phyloP scores from a whole-genome alignment of 1,140 invertebrate species.

The Whitmania pigra region DNA sequence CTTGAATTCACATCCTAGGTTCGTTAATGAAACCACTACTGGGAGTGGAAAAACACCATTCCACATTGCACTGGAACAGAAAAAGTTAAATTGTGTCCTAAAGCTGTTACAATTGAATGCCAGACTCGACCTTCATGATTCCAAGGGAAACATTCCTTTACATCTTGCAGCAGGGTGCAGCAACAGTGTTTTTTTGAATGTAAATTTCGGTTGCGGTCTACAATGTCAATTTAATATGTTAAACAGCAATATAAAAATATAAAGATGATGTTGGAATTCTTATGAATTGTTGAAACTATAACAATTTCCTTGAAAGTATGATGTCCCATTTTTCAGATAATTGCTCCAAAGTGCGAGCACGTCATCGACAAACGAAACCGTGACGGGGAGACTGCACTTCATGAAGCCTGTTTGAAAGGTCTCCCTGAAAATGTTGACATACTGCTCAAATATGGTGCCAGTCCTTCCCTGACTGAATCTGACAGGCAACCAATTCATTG shows the following conservation, averaged over 20 bases:
- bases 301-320: neutral
- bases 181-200: neutral
- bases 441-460: slow-evolving; percentile 48
- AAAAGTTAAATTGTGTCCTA: neutral
- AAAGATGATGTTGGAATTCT: neutral
- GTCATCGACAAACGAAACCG: slow-evolving; percentile 65
- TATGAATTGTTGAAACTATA: neutral
- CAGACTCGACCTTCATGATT: neutral
- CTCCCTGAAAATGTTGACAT: slow-evolving; percentile 74
- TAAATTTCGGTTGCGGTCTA: neutral
- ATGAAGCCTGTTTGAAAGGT: slow-evolving; percentile 67
- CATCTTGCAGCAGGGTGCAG: neutral
- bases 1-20: neutral
- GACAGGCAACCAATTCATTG: slow-evolving; percentile 35
- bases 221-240: neutral
- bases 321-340: neutral
- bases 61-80: neutral
- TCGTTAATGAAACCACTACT: neutral
- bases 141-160: neutral
- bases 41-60: neutral
- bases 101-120: neutral
- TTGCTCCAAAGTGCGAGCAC: slow-evolving; percentile 54
- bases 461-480: slow-evolving; percentile 31
- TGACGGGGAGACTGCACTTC: slow-evolving; percentile 69
- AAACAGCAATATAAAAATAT: neutral